Evolutionary conservation across 2,888 invertebrate species (phyloP).

Genomic region (Agrypnus murinus): DNA sequence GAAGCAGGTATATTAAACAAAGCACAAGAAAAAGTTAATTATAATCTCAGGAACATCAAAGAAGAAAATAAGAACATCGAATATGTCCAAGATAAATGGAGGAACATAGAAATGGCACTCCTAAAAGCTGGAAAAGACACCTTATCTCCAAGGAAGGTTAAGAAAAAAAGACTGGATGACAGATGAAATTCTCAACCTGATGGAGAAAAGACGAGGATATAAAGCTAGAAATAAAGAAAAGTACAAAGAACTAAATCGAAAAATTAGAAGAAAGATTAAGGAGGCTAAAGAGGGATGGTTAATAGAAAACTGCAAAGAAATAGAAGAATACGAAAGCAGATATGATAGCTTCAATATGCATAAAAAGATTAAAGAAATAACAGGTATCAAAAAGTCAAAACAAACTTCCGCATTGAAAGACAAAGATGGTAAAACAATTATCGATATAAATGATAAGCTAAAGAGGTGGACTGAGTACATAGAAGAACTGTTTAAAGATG

Average conservation of each 20-base stretch:
- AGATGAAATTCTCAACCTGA: conserved; percentile 1
- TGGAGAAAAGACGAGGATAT: neutral
- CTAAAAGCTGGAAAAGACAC: conserved; percentile 9
- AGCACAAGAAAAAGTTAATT: conserved; percentile 2
- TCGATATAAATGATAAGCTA: too few species aligned
- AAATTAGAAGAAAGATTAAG: conserved; percentile 16
- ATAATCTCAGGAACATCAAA: conserved; percentile 25
- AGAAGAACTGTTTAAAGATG: too few species aligned
- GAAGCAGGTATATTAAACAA: neutral
- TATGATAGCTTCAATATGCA: too few species aligned
- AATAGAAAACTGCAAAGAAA: conserved; percentile 9
- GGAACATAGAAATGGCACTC: conserved; percentile 15
- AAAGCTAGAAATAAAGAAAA: conserved; percentile 21
- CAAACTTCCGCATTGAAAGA: too few species aligned
- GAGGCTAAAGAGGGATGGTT: conserved; percentile 18
- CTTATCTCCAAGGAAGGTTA: neutral
- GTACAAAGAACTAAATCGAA: conserved; percentile 23
- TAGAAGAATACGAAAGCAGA: conserved; percentile 16
- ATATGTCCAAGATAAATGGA: conserved; percentile 13
- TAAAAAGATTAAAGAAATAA: too few species aligned
- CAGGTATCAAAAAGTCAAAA: conserved; percentile 12
- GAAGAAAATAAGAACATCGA: conserved; percentile 11
- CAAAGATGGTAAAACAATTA: conserved; percentile 33
- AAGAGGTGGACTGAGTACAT: conserved; percentile 12
- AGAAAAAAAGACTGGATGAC: conserved; percentile 21